Evolutionary conservation across 2,888 invertebrate species (phyloP).

Genomic region (Eretmocerus hayati): DNA sequence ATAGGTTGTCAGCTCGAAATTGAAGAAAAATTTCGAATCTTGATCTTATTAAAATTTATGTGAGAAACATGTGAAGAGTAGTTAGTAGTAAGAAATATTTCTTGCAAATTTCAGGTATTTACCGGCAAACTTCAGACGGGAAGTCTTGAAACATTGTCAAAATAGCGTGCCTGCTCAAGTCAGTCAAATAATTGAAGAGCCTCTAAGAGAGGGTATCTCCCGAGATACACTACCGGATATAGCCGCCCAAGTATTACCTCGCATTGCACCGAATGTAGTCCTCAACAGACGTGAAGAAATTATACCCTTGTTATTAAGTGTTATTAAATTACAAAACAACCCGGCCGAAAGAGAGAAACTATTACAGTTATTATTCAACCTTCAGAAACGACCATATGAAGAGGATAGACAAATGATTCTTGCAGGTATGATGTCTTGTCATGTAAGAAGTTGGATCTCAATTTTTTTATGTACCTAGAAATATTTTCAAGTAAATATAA

Average conservation of each 20-base stretch:
- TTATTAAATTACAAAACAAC: conserved; percentile 56
- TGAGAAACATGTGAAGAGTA: too few species aligned
- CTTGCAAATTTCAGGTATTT: conserved; percentile 44
- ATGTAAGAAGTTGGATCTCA: too few species aligned
- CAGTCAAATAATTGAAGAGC: conserved; percentile 40
- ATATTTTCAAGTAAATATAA: too few species aligned
- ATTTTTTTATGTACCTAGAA: too few species aligned
- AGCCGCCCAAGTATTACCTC: conserved; percentile 53
- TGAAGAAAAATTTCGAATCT: too few species aligned
- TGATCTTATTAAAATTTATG: too few species aligned
- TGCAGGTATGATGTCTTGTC: conserved; percentile 46
- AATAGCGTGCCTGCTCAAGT: conserved; percentile 42
- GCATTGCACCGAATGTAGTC: conserved; percentile 62
- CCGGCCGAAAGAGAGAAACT: conserved; percentile 56
- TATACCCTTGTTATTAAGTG: conserved; percentile 58
- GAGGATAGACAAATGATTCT: conserved; percentile 57
- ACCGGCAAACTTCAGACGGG: conserved; percentile 51
- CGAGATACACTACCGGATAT: conserved; percentile 49
- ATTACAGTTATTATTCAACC: conserved; percentile 60
- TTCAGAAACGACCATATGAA: conserved; percentile 64
- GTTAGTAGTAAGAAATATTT: too few species aligned
- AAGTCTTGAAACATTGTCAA: conserved; percentile 50
- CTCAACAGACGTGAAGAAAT: conserved; percentile 63
- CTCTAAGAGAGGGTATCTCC: conserved; percentile 41
- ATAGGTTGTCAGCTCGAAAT: too few species aligned